Base-by-base conservation (phyloP, 1,140 invertebrate genomes). In the Zaprionus camerounensis region DNA sequence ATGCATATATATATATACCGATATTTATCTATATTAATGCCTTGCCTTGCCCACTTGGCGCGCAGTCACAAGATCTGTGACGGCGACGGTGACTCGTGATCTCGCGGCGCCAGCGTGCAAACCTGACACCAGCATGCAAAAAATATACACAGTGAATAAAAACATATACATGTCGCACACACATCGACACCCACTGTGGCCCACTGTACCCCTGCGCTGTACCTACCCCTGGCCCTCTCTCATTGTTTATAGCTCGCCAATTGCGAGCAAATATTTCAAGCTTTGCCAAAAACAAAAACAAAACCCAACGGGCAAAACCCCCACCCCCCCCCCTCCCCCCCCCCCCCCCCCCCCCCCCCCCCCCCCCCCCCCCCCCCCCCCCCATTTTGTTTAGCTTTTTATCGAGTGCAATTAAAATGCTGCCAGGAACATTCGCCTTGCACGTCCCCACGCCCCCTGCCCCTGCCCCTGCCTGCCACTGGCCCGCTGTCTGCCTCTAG, bases 221-320 rank as follows among this genome's bases (percentile, higher is more conserved):
- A 26, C 4, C 44, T 22, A 2, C 6, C n/a, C 15, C 17, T 41
- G 20, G 15, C 11, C 22, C 53, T 15, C 31, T 3, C n/a, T 34
- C 34, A 3, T 17, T 17, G n/a, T 41, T 64, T 36, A 55, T 64
- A 44, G 9, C 38, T 26, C 74, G 57, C 41, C 76, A 70, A 59
- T 56, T 71, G 72, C 53, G n/a, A 28, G 28, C 26, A 76, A 76
- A 78, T 71, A 78, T 76, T 76, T 76, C 66, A 76, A 71, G 46
- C 51, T 74, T 63, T 64, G 65, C 66, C 72, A 74, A 59, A 69
- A 58, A 57, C 51, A 51, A 46, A 46, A 46, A n/a, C 41, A n/a
- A 44, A 17, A 17, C 5, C 4, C 28, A 17, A 46, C 36, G 38
- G 22, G n/a, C n/a, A n/a, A n/a, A n/a, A n/a, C n/a, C n/a, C n/a